These are phyloP conservation scores for Suncus etruscus DNA, from an alignment of 2,113 vertebrate species.

Conservation along the genomic window DNA sequence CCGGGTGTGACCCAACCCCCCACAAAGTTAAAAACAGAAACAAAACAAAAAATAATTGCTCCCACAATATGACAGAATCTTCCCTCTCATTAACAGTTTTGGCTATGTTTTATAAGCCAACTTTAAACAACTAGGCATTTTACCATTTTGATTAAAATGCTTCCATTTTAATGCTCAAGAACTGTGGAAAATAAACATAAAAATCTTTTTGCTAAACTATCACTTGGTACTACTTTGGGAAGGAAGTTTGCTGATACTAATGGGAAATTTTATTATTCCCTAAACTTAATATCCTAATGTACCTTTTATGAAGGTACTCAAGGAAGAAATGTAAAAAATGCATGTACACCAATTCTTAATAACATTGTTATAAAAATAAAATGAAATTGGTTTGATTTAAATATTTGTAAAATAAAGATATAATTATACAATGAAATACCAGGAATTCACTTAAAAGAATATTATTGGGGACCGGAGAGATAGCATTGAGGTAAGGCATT, in stretches of 20 bases:
- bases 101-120: background rate
- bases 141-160: background rate
- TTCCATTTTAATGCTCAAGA: constrained; percentile 17
- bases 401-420: constrained; percentile 49
- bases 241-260: background rate
- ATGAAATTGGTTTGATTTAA: constrained; percentile 12
- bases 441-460: too few relatives aligned
- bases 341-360: background rate
- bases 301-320: constrained; percentile 36
- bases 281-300: constrained; percentile 36
- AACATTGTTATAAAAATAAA: constrained; percentile 38
- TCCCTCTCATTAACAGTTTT: constrained; percentile 32
- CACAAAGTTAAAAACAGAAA: constrained; percentile 33
- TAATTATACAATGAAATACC: background rate
- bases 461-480: too few relatives aligned
- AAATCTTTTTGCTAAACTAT: background rate
- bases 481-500: too few relatives aligned
- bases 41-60: constrained; percentile 45
- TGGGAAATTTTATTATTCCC: constrained; percentile 30
- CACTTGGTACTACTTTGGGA: background rate
- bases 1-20: too few relatives aligned
- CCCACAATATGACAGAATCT: background rate
- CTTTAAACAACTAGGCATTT: background rate
- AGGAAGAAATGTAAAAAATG: constrained; percentile 41
- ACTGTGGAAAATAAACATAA: background rate